Conservation (phyloP, 2,113 vertebrate genomes). For the Hystrix cristata region DNA sequence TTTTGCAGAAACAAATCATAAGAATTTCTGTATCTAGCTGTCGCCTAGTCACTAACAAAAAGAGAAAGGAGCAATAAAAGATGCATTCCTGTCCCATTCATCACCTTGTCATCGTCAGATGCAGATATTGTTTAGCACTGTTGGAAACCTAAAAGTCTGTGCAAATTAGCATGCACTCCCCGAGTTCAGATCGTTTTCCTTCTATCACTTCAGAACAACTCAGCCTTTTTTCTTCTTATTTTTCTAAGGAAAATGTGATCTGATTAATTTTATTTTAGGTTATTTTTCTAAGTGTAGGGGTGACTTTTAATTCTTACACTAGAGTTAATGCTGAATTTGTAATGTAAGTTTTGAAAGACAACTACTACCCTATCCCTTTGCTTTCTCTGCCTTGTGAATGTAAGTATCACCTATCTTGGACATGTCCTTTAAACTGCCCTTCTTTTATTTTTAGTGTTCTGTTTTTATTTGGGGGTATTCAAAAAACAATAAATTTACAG, state of each 20-base stretch:
- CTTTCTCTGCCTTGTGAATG: neutral
- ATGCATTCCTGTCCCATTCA: slow-evolving; percentile 84
- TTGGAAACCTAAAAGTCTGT: neutral
- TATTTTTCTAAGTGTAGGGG: neutral
- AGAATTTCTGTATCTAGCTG: slow-evolving; percentile 91
- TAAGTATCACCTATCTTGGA: neutral
- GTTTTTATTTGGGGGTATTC: neutral
- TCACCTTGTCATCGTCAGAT: slow-evolving; percentile 81
- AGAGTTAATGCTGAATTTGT: slow-evolving; percentile 25
- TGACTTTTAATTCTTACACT: neutral
- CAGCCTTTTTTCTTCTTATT: neutral
- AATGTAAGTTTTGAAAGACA: neutral
- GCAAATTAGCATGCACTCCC: slow-evolving; percentile 46
- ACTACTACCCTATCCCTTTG: neutral
- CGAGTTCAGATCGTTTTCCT: slow-evolving; percentile 29
- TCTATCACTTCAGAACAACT: neutral
- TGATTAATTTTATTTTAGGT: slow-evolving; percentile 29
- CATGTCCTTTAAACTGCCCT: slow-evolving; percentile 1
- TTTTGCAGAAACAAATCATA: slow-evolving; percentile 91
- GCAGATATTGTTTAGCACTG: slow-evolving; percentile 64
- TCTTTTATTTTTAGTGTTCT: slow-evolving; percentile 16
- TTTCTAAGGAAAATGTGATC: neutral
- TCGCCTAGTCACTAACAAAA: slow-evolving; percentile 75
- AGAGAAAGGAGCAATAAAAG: slow-evolving; percentile 86
- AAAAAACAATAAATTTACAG: slow-evolving; percentile 32